A percentile compares a stretch with the other conserved stretches of the same genome.
Conservation (phyloP, 2,797 vertebrate species). For the Malacoraja senta region DNA sequence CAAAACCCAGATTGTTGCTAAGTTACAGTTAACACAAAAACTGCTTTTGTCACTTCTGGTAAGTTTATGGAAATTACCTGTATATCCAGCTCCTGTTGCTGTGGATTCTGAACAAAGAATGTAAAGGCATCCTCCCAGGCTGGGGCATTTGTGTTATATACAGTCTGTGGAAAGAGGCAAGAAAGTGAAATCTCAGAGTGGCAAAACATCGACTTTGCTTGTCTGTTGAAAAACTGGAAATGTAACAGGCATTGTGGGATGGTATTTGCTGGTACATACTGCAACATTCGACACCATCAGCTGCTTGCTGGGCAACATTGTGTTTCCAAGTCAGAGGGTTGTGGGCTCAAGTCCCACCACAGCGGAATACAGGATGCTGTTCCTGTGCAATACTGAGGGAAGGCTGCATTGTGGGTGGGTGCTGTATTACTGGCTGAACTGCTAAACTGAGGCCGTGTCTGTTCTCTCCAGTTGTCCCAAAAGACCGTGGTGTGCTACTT, state of each 20-base stretch:
- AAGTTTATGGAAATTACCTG: conserved; percentile 52
- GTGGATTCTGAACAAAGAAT: conserved; percentile 84
- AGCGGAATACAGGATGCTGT: no score
- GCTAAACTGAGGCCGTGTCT: no score
- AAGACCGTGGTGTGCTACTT: no score
- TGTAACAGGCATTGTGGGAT: background rate
- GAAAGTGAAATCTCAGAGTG: background rate
- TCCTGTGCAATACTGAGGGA: no score
- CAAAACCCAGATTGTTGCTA: background rate
- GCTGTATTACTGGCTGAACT: no score
- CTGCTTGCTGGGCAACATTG: background rate
- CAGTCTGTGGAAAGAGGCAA: conserved; percentile 55
- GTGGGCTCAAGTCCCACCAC: background rate
- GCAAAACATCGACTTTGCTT: background rate
- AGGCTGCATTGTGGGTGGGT: no score
- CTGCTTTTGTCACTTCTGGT: background rate
- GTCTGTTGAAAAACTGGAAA: background rate
- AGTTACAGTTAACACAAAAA: conserved; percentile 2
- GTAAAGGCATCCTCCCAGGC: conserved; percentile 86
- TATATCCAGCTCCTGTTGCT: conserved; percentile 73
- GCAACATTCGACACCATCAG: background rate
- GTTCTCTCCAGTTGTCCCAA: no score
- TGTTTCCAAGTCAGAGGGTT: no score
- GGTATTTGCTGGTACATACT: background rate
- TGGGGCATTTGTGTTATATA: conserved; percentile 66